Evolutionary conservation across 1,140 invertebrate species (phyloP).

Genomic region (Acromyrmex echinatior): DNA sequence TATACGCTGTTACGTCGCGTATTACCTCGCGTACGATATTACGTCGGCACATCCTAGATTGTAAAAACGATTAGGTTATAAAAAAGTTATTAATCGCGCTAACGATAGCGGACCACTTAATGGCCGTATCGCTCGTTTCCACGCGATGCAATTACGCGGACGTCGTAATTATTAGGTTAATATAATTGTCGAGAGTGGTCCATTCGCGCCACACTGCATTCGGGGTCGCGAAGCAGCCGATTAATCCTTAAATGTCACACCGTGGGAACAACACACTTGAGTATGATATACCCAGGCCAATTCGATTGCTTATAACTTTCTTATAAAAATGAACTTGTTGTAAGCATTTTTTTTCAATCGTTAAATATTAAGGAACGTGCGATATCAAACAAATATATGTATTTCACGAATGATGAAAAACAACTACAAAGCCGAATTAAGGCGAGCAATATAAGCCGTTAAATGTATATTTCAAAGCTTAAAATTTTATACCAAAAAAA

Average conservation of each 20-base stretch:
- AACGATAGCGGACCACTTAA: constrained; percentile 30
- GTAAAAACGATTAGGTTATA: constrained; percentile 34
- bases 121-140: constrained; percentile 38
- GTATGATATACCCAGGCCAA: no score
- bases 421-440: no score
- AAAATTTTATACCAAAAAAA: no score
- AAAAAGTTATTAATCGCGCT: constrained; percentile 56
- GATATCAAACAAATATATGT: no score
- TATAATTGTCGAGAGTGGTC: constrained; percentile 1
- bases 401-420: no score
- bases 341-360: no score
- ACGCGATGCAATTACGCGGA: constrained; percentile 22
- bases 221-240: background rate
- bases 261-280: no score
- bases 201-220: background rate
- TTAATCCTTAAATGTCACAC: background rate
- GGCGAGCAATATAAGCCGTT: no score
- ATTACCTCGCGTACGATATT: constrained; percentile 20
- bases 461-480: no score
- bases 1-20: background rate
- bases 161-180: constrained; percentile 54
- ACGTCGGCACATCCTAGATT: background rate
- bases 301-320: no score
- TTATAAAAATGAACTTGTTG: no score
- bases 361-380: no score